Percentiles rank a stretch among this genome's conserved stretches.
Conservation (phyloP, 2,113 vertebrate species). For the Macrotus californicus region DNA sequence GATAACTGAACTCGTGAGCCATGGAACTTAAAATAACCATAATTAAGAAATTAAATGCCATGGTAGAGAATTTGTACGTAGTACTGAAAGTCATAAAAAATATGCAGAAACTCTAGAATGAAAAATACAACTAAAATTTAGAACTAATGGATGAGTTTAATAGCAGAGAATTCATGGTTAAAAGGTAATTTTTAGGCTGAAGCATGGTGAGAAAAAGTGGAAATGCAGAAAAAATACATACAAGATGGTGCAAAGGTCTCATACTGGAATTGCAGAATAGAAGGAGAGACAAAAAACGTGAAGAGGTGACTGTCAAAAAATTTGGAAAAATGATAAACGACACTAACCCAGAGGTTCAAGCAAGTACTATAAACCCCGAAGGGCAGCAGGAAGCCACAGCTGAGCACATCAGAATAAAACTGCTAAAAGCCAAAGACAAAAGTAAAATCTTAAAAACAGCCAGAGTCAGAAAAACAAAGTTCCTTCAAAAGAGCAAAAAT, state of each 20-base stretch:
- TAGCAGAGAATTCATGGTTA: not conserved
- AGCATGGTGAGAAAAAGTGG: not conserved
- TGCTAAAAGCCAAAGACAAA: not conserved
- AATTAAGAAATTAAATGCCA: not conserved
- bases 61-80: not conserved
- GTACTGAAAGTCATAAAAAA: not conserved
- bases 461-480: not conserved
- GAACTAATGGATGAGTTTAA: not conserved
- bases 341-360: not conserved
- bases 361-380: not conserved
- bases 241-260: not conserved
- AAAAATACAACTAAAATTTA: not conserved
- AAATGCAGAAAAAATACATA: not conserved
- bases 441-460: not conserved
- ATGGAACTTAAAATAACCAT: not conserved
- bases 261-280: not conserved
- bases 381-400: not conserved
- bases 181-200: not conserved
- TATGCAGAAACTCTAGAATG: not conserved
- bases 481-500: not conserved
- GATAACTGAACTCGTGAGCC: not conserved
- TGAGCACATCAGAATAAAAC: not conserved
- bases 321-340: not conserved
- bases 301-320: not conserved
- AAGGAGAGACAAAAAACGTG: not conserved